These are phyloP conservation scores for Lycophotia porphyrea DNA, from an alignment of 2,888 invertebrate genomes.

Conservation along the genomic window DNA sequence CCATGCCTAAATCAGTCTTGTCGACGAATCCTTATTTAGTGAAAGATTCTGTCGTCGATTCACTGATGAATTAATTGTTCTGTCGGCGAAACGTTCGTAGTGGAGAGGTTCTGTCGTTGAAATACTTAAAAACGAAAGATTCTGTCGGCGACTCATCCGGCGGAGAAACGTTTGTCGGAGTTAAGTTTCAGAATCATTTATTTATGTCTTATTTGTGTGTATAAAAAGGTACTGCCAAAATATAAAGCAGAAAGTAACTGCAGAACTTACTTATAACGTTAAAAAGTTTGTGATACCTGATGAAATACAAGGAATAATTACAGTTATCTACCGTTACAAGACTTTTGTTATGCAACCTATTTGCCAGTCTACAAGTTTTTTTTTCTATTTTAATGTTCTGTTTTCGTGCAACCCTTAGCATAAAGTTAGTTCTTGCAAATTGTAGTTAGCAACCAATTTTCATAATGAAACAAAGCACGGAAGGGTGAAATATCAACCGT, in stretches of 20 bases:
- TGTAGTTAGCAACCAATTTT: conserved; percentile 61
- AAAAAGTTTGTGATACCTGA: background rate
- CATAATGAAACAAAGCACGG: conserved; percentile 62
- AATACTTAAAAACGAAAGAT: too few species aligned
- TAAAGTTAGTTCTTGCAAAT: conserved; percentile 57
- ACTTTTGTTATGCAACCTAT: conserved; percentile 36
- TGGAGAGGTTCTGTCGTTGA: too few species aligned
- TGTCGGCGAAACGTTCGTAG: too few species aligned
- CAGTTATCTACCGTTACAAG: conserved; percentile 43
- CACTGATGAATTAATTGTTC: too few species aligned
- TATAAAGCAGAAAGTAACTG: background rate
- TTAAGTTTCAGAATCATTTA: too few species aligned
- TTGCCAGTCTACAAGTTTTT: conserved; percentile 23
- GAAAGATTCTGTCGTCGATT: too few species aligned
- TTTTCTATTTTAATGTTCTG: conserved; percentile 50
- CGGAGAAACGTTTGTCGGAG: too few species aligned
- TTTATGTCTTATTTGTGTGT: too few species aligned
- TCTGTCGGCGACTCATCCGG: too few species aligned
- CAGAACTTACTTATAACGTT: background rate
- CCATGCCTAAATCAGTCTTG: too few species aligned
- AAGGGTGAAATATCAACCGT: conserved; percentile 30
- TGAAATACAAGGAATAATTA: conserved; percentile 5
- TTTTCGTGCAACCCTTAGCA: conserved; percentile 53
- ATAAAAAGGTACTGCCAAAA: too few species aligned
- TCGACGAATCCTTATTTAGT: too few species aligned